Base-by-base conservation (phyloP, 2,797 vertebrate species). In the Enteromius argenteus region DNA sequence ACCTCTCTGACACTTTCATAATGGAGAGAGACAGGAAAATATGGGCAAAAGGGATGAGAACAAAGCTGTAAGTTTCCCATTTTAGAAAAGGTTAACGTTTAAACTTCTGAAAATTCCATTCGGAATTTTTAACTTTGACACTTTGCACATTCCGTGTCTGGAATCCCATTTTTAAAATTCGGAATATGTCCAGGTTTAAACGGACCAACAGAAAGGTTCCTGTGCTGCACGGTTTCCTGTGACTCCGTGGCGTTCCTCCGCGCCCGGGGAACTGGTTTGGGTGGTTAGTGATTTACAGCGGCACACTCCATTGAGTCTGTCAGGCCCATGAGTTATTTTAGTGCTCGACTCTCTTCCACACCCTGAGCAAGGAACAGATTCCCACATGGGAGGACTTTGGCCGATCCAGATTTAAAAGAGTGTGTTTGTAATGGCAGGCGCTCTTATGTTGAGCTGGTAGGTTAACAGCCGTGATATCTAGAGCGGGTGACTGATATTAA, bases 211-310 rank as follows among this genome's bases (percentile, higher is more conserved):
- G 0, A 6, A 30, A 17, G 42, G 23, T 27, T 30, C 3, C 7
- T 44, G 6, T 37, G 37, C 11, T 23, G 39, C 35, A 39, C 1
- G 0, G 37, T 15, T 5, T 37, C 35, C 35, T 67, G 19, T n/a
- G 69, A 51, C 71, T 74, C 27, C 72, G 46, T 53, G 49, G 72
- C 30, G 9, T 49, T 19, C 14, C 37, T 37, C 66, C 19, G 19
- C 9, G 13, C 68, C 39, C n/a, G 42, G 46, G 80, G 72, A 86
- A 83, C 78, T 69, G 84, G 85, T 87, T 71, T 67, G 81, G 73
- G 73, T 10, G 73, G 51, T 76, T 76, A 23, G 51, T 58, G 21
- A 58, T 79, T 58, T 27, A 79, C 23, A 46, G 42, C 62, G 11
- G 10, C 62, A 21, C 23, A 23, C 56, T 64, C 60, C 19, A 49